Evolutionary conservation across 2,113 vertebrate genomes (phyloP), one percentile per base, ranked within the genome.

Genomic region (Neodontobutis hainanensis): DNA sequence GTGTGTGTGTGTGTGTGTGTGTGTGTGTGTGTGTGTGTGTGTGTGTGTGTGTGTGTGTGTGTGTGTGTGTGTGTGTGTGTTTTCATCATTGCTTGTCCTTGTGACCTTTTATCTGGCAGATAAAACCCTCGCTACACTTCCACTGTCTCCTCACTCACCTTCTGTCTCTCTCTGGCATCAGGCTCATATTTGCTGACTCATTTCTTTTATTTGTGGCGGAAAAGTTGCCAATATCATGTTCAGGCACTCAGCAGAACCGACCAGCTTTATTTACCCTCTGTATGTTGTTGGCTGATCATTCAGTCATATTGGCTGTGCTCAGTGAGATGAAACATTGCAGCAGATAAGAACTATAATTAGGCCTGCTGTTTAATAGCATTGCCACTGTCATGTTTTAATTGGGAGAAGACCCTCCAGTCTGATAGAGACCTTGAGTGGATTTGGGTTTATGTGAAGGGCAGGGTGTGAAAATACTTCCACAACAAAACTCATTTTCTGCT

Each of bases 221-320:
- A 72, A 68, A 80, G 63, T 82, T 84, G 69, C 72, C 70, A 57
- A 64, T 82, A 87, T 90, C 86, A 74, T 82, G 77, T 91, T 92
- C 77, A 53, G 80, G 78, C 19, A 56, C 81, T 90, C 87, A 79
- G 88, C 87, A 89, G 72, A 87, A 86, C 73, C 34, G 0, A 35
- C 15, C 0, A 32, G 2, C 62, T 73, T 78, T 50, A 40, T 75
- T 64, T 66, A 52, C 50, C 51, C 42, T 61, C 16, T 12, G 15
- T 14, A 27, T 5, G 3, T 43, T 27, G 47, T 55, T 10, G 4
- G n/a, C 38, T 68, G 36, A 52, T 71, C 40, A 47, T 59, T 75
- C 53, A 8, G 5, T 4, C 4, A 19, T 5, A 70, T 75, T 36
- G 75, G 59, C 60, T 0, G 16, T 57, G 70, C 47, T 51, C 58